phyloP scores from a whole-genome alignment of 2,888 invertebrate genomes.

The Colostygia pectinataria region DNA sequence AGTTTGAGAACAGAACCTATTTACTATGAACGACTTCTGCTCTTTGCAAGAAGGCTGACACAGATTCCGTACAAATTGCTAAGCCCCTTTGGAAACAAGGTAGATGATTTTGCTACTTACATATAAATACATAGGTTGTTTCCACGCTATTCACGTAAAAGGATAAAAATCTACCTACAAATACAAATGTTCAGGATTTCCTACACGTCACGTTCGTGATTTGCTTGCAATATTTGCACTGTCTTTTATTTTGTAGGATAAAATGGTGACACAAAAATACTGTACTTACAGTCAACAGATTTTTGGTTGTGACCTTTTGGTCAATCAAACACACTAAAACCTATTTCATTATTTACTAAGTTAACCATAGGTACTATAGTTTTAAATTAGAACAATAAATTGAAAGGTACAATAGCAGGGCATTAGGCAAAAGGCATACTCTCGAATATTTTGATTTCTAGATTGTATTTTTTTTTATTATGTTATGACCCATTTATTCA shows the following conservation, averaged over 20 bases:
- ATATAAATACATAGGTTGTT: conserved; percentile 22
- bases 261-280: conserved; percentile 5
- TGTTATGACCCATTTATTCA: too few relatives aligned
- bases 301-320: too few relatives aligned
- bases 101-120: conserved; percentile 14
- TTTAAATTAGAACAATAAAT: too few relatives aligned
- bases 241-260: conserved; percentile 11
- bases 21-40: conserved; percentile 4
- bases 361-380: too few relatives aligned
- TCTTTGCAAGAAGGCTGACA: conserved; percentile 13
- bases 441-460: too few relatives aligned
- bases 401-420: too few relatives aligned
- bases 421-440: too few relatives aligned
- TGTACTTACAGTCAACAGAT: not conserved
- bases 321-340: too few relatives aligned
- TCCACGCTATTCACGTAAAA: conserved; percentile 34
- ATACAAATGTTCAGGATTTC: conserved; percentile 35
- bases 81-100: conserved; percentile 18
- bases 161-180: conserved; percentile 27
- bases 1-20: not conserved
- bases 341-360: too few relatives aligned
- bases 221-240: conserved; percentile 23
- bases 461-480: too few relatives aligned
- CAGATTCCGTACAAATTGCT: conserved; percentile 18
- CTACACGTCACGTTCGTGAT: conserved; percentile 28